These are phyloP conservation scores for Trichomalopsis sarcophagae DNA, from an alignment of 1,140 invertebrate genomes.

Conservation along the genomic window DNA sequence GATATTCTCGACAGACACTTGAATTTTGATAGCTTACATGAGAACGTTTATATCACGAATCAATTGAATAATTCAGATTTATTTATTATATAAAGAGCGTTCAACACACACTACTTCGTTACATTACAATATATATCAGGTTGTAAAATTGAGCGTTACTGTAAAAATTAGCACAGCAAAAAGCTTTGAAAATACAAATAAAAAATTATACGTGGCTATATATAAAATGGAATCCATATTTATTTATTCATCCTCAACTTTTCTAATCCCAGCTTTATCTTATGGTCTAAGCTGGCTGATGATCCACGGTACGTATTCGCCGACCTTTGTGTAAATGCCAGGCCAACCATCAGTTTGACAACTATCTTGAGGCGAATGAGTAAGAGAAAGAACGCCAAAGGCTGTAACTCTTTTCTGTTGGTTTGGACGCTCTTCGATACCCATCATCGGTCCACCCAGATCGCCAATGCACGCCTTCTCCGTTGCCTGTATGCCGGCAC, in stretches of 20 bases:
- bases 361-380: slow-evolving; percentile 76
- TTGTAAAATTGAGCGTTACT: no score
- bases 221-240: no score
- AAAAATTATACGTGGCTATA: no score
- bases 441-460: slow-evolving; percentile 85
- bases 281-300: slow-evolving; percentile 69
- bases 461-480: slow-evolving; percentile 83
- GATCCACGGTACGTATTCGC: slow-evolving; percentile 83
- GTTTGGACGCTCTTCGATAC: slow-evolving; percentile 62
- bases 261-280: slow-evolving; percentile 41
- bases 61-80: no score
- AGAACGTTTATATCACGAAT: no score
- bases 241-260: not conserved
- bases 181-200: no score
- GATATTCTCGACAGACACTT: not conserved
- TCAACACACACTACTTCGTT: no score
- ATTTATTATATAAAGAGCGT: no score
- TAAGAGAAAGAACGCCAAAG: slow-evolving; percentile 82
- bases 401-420: slow-evolving; percentile 71
- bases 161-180: no score
- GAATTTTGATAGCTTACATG: no score
- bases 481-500: slow-evolving; percentile 79
- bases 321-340: slow-evolving; percentile 84
- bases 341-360: slow-evolving; percentile 84
- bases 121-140: no score